Evolutionary conservation across 2,888 invertebrate genomes (phyloP), one percentile per base, ranked within the genome.

Genomic region (Corythucha ciliata): DNA sequence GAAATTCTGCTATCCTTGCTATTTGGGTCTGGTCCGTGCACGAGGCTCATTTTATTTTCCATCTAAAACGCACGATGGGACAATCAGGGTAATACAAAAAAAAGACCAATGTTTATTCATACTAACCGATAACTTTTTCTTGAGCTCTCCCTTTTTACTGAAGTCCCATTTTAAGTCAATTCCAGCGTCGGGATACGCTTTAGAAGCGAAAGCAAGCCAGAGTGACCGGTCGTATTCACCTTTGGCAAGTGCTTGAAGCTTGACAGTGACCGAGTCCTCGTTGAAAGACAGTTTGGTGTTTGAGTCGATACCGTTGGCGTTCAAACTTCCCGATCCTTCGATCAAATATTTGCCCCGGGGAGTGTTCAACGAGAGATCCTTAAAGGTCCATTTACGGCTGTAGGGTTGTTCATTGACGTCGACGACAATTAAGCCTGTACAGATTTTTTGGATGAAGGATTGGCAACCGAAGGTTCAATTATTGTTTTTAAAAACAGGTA

Each of bases 11-110:
- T 76, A 21, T 68, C 68, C 33, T 74, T 68, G 27, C 76, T 75
- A 10, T 73, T 71, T 8, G 78, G 69, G 60, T 83, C 80, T 1
- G 70, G 67, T 1, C 81, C 80, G 62, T 82, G 80, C 20, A 74
- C 67, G 8, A 83, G 60, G 32, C 76, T 70, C 2, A 79, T 59
- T 40, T 74, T 73, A 57, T 76, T 74, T n/a, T 68, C 66, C 14
- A 66, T 54, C 63, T 63, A 55, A 27, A 47, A 59, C 45, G 44
- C 1, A 49, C 52, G n/a, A 50, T 46, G 12, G 24, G 20, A 33
- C 37, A 14, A 41, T 22, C 36, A 22, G 39, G 25, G 20, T 26
- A 33, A 22, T n/a, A 29, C 47, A 37, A 16, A 24, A n/a, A 12
- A 12, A 8, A 37, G 16, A 37, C 16, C 16, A 12, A 10, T 37